phyloP scores from a whole-genome alignment of 2,797 vertebrate species.

The Erethizon dorsatum region DNA sequence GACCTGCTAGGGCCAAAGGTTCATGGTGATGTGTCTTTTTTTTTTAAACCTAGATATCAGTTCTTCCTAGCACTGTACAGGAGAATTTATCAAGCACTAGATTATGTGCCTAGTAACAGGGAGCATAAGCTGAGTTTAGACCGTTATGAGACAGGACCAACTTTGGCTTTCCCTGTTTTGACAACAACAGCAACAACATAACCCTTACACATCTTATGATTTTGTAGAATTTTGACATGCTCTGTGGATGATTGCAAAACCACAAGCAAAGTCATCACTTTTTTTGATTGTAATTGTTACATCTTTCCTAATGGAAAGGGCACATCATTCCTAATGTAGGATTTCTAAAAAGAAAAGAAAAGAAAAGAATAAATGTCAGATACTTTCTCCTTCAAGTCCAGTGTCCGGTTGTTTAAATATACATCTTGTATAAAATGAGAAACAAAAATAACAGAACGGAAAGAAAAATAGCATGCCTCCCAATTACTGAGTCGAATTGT shows the following conservation, averaged over 20 bases:
- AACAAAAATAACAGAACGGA: neutral
- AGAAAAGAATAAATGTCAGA: neutral
- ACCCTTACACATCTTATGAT: neutral
- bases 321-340: neutral
- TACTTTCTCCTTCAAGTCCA: neutral
- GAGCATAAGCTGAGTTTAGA: neutral
- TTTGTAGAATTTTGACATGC: neutral
- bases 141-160: neutral
- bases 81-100: neutral
- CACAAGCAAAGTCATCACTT: neutral
- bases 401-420: neutral
- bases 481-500: neutral
- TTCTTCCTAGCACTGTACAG: neutral
- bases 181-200: neutral
- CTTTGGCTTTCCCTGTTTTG: neutral
- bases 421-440: neutral
- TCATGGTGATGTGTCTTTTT: neutral
- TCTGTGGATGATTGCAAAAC: neutral
- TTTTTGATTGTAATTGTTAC: neutral
- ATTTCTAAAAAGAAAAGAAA: neutral
- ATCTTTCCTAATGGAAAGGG: neutral
- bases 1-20: too few relatives aligned
- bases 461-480: neutral
- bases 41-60: neutral
- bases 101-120: neutral